Base-by-base conservation (phyloP, 2,888 invertebrate genomes). In the Holacanthella duospinosa region DNA sequence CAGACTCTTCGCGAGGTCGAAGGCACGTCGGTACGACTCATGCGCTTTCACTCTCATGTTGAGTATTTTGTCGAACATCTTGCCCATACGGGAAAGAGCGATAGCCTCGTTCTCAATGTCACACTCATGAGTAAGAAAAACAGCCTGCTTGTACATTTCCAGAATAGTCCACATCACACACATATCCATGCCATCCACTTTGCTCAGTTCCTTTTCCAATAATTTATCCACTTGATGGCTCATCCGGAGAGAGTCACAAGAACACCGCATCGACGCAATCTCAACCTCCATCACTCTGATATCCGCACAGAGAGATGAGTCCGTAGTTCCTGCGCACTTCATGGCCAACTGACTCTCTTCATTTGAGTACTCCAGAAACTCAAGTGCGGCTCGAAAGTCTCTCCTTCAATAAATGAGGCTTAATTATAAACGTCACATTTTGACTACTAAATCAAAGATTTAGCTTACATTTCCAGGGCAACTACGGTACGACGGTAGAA, bases 81-180 rank as follows among this genome's bases (percentile, higher is more conserved):
- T 29, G 4, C 61, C 64, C 21, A 44, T 54, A 2, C 64, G 43
- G 19, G 64, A 53, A 1, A 61, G 21, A 16, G 61, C 57, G 29
- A 59, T 25, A 1, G 64, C 64, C 36, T 64, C 64, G 26, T 64
- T 64, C 27, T 64, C 64, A 12, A 64, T 57, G 26, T 64, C 64
- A 16, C 25, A 27, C 24, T 64, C 61, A 6, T 43, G 53, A 12
- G 48, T 43, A 24, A 25, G 12, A 1, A 61, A 19, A 3, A n/a
- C 59, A 21, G 64, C 28, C 1, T 55, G 53, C 21, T 55, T 61
- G 59, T 64, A 64, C 54, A 53, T 25, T 43, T 64, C 64, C 61
- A 64, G 21, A 28, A 61, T 57, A 1, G 57, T 59, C 64, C 64
- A 64, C 57, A 64, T 61, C 54, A 64, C 58, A 19, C 53, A 55